phyloP scores from a whole-genome alignment of 1,140 invertebrate species.

The Watersipora subatra region DNA sequence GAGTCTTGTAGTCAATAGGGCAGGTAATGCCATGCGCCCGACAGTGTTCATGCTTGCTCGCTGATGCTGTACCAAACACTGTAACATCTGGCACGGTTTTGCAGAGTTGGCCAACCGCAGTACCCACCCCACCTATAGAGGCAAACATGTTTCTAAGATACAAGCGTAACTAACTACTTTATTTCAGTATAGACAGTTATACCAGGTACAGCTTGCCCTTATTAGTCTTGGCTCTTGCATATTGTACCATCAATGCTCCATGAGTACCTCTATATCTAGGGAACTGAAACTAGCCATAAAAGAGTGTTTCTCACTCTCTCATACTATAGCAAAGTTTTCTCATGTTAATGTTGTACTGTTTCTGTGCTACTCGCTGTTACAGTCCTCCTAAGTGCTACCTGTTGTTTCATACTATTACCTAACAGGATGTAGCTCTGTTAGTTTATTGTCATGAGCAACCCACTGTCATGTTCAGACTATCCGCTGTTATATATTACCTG shows the following conservation, averaged over 20 bases:
- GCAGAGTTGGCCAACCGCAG: slow-evolving; percentile 65
- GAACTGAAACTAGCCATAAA: not conserved
- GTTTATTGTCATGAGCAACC: no score
- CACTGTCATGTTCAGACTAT: no score
- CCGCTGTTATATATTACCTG: no score
- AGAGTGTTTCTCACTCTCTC: not conserved
- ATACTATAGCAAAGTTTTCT: no score
- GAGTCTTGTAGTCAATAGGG: slow-evolving; percentile 1
- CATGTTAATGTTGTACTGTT: no score
- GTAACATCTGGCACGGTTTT: slow-evolving; percentile 67
- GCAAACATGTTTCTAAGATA: not conserved
- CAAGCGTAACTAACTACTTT: not conserved
- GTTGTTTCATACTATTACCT: no score
- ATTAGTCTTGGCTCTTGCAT: not conserved
- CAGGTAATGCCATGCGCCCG: slow-evolving; percentile 42
- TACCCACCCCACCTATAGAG: slow-evolving; percentile 41
- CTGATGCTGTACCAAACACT: slow-evolving; percentile 70
- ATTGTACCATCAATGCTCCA: no score
- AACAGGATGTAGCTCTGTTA: no score
- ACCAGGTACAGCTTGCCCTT: not conserved
- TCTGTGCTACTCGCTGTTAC: no score
- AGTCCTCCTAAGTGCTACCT: no score
- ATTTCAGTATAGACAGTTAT: not conserved
- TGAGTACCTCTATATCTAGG: no score
- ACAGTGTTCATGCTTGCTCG: slow-evolving; percentile 67